Evolutionary conservation across 2,113 vertebrate species (phyloP), one percentile per base, ranked within the genome.

Genomic region (Buteo buteo): DNA sequence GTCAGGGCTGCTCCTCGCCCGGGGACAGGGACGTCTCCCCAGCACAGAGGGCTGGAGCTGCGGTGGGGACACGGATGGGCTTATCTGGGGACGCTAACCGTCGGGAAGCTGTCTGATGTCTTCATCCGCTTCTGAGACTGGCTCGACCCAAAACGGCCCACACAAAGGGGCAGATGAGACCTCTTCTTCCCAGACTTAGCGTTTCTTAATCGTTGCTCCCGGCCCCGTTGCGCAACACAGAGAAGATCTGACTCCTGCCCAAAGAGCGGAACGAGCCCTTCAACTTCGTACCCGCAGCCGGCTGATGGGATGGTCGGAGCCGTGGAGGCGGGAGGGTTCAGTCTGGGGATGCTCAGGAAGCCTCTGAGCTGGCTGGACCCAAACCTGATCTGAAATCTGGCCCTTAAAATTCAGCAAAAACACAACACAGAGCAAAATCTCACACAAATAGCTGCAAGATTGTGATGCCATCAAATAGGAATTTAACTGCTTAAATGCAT

Each of bases 41-140:
- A 17, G 86, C 78, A 22, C 86, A 31, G 82, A 24, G 52, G 20
- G 38, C 66, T 10, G 59, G 71, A 32, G 72, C 65, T 72, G 74
- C 29, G 1, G 0, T 3, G 6, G 67, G n/a, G 62, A 15, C 7
- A 4, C 3, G 3, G 26, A 21, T 3, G 25, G 7, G 49, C 49
- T 19, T 2, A 6, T 19, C 45, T 22, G 25, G 42, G 57, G 31
- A 24, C 6, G 57, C 55, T 25, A 4, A 7, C 8, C 8, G 17
- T 10, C 1, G 0, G 6, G 44, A n/a, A 36, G 40, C 38, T 32
- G 10, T 3, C n/a, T 3, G 45, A 21, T 3, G 25, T 18, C 42
- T 64, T 57, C 38, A 8, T 19, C 55, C 24, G 59, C 52, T 52
- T 21, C 88, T 11, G 22, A 28, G 66, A 6, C 22, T 7, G 42